A percentile compares a stretch with the other conserved stretches of the same genome.
Evolutionary conservation across 2,797 vertebrate genomes (phyloP).

Genomic region (Heliangelus exortis): DNA sequence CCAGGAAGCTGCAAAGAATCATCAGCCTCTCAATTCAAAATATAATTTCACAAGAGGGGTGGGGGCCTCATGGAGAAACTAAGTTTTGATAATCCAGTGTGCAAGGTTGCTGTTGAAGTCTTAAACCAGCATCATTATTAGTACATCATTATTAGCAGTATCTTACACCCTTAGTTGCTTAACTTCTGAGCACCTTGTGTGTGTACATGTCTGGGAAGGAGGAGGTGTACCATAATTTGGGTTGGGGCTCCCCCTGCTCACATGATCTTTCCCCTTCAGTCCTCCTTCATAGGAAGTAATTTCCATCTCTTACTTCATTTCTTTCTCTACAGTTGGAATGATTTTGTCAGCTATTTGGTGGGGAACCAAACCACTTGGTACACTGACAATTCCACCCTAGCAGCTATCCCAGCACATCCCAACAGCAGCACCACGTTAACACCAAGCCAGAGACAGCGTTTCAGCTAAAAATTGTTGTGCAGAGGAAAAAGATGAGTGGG

Average conservation of each 20-base stretch:
- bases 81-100: neutral
- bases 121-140: neutral
- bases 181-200: neutral
- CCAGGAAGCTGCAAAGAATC: neutral
- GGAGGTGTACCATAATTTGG: neutral
- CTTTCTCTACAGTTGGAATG: neutral
- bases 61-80: neutral
- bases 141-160: neutral
- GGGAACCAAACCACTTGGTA: neutral
- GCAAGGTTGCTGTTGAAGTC: neutral
- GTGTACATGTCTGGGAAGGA: neutral
- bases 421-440: neutral
- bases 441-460: neutral
- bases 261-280: neutral
- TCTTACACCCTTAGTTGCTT: neutral
- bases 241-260: slow-evolving; percentile 1
- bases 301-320: neutral
- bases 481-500: neutral
- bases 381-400: neutral
- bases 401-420: neutral
- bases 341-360: neutral
- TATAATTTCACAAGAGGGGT: neutral
- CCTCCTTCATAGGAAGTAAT: neutral
- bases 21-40: neutral
- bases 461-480: neutral